phyloP scores from a whole-genome alignment of 2,113 vertebrate species.

The Mastomys coucha region DNA sequence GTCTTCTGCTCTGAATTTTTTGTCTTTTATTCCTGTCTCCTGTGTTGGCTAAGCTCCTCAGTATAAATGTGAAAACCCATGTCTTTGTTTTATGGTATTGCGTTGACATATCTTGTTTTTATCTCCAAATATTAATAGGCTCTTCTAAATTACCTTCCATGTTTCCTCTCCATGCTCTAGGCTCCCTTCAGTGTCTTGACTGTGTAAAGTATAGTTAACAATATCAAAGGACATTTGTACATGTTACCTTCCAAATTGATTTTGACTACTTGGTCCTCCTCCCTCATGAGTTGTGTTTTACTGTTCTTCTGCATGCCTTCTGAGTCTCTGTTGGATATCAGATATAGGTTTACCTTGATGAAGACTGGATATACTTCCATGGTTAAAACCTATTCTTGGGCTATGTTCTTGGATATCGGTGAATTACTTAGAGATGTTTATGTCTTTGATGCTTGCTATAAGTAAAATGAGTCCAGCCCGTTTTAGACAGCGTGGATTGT shows the following conservation, averaged over 20 bases:
- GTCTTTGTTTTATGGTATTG: background rate
- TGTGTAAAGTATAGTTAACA: background rate
- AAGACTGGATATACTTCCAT: background rate
- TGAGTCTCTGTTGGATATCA: background rate
- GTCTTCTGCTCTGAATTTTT: background rate
- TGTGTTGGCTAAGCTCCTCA: background rate
- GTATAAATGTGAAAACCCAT: background rate
- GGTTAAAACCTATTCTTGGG: background rate
- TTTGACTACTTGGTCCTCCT: background rate
- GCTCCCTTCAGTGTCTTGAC: background rate
- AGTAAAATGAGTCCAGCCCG: background rate
- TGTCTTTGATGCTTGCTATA: conserved; percentile 31
- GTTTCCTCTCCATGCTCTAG: background rate
- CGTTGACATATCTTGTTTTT: background rate
- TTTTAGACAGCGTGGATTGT: background rate
- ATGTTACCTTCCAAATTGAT: background rate
- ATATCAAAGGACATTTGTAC: background rate
- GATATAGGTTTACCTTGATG: conserved; percentile 7
- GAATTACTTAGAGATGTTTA: conserved; percentile 16
- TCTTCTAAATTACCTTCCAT: background rate
- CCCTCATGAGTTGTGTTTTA: background rate
- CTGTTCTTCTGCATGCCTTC: background rate
- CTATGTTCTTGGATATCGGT: background rate
- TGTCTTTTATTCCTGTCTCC: background rate
- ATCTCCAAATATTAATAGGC: background rate